Base-by-base conservation (phyloP, 1,140 invertebrate species). In the Brachystomella parvula region DNA sequence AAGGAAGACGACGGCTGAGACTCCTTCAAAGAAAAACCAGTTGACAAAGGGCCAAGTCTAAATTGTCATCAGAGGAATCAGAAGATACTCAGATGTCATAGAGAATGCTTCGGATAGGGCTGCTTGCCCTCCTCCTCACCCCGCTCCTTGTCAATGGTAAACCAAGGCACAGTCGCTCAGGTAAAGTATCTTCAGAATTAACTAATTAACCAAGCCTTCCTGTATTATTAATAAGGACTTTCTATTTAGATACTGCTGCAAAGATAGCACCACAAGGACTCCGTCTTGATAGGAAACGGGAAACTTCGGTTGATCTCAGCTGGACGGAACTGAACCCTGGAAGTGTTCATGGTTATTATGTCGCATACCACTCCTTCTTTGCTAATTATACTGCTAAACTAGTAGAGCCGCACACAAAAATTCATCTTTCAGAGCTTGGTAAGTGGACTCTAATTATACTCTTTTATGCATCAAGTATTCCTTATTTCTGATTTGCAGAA, bases 321-420 rank as follows among this genome's bases (percentile, higher is more conserved):
- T 53, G 49, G 49, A 53, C 49, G 21, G 49, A 53, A 53, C 49
- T 24, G 24, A 53, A 53, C 24, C 49, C 49, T 6, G 49, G 49
- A 6, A 53, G 12, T 26, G 49, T 53, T 24, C 49, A 53, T 17
- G 49, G 49, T 24, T 53, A 53, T 24, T 53, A 53, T 26, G 49
- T 53, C 49, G 6, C 6, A 6, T 53, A 19, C 21, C 24, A 53
- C 9, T 53, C 49, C 21, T 15, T 24, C 24, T 53, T 17, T 24
- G 49, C 12, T 12, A 53, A 53, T 26, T 24, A 53, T 6, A 53
- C 49, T 9, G 24, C 12, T 24, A 53, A 53, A 24, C 24, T 53
- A 24, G 49, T 15, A 3, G 9, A 53, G 24, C 49, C 49, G 6
- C 49, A 53, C 6, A 26, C 49, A 24, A 53, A 24, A 26, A 53